Conservation (phyloP, 2,888 invertebrate genomes). For the Uloborus plumipes region DNA sequence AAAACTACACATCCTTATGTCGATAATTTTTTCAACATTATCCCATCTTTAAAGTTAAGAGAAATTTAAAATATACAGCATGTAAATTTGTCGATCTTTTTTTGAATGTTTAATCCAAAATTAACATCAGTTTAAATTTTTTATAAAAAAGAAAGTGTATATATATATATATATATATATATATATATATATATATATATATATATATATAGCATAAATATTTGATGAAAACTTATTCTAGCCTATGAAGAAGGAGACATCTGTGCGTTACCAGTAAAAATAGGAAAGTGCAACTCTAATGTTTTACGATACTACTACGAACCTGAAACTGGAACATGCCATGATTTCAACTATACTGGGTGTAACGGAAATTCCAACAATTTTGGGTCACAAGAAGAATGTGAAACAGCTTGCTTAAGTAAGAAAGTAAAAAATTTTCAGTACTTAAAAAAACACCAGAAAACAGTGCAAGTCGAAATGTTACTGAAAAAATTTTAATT, state of each 20-base stretch:
- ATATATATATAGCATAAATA: not conserved
- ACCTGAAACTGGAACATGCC: not conserved
- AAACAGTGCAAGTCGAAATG: no score
- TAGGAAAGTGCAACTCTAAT: slow-evolving; percentile 12
- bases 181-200: not conserved
- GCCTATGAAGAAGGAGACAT: not conserved
- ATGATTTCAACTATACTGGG: slow-evolving; percentile 17
- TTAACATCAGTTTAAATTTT: no score
- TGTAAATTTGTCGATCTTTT: no score
- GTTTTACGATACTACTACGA: slow-evolving; percentile 5
- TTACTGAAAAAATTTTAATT: no score
- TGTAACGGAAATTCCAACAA: slow-evolving; percentile 37
- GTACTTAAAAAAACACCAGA: no score
- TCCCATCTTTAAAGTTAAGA: no score
- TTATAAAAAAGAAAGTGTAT: no score
- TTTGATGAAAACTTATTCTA: not conserved
- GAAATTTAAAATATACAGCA: no score
- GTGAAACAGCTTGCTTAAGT: slow-evolving; percentile 24
- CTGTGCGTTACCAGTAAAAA: not conserved
- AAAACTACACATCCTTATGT: no score
- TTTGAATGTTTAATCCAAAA: no score
- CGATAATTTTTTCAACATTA: no score
- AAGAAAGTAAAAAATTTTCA: not conserved
- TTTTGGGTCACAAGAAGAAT: not conserved
- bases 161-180: not conserved